Percentiles rank a stretch among this genome's conserved stretches.
Conservation (phyloP, 2,797 vertebrate species). For the Mus spretus region DNA sequence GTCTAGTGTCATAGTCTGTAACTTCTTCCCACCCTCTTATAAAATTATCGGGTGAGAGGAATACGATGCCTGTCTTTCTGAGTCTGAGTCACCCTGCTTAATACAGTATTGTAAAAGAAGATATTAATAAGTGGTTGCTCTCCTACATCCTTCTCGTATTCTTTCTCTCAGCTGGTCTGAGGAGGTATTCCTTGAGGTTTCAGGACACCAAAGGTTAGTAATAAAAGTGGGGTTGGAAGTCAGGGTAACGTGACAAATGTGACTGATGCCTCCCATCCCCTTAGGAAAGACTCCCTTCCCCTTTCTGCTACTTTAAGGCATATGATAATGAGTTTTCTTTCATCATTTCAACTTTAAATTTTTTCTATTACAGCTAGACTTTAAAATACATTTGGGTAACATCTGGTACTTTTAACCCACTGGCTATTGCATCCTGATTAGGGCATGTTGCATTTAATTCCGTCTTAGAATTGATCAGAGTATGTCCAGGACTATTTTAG, state of each 20-base stretch:
- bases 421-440: neutral
- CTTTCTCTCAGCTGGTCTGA: neutral
- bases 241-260: neutral
- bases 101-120: neutral
- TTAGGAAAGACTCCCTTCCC: neutral
- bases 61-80: neutral
- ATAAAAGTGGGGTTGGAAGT: neutral
- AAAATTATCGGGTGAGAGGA: neutral
- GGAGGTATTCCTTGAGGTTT: neutral
- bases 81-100: neutral
- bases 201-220: neutral
- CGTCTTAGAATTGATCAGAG: neutral
- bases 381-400: constrained; percentile 10
- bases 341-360: constrained; percentile 6
- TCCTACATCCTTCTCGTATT: neutral
- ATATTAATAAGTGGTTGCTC: neutral
- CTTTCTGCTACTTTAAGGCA: neutral
- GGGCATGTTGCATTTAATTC: constrained; percentile 18
- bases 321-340: neutral
- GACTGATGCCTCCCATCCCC: rapidly evolving
- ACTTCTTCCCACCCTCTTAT: neutral
- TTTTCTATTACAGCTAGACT: neutral
- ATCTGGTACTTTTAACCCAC: constrained; percentile 48
- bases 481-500: constrained; percentile 9
- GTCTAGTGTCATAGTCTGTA: neutral